phyloP scores from a whole-genome alignment of 2,888 invertebrate genomes.

The Agrochola lota region DNA sequence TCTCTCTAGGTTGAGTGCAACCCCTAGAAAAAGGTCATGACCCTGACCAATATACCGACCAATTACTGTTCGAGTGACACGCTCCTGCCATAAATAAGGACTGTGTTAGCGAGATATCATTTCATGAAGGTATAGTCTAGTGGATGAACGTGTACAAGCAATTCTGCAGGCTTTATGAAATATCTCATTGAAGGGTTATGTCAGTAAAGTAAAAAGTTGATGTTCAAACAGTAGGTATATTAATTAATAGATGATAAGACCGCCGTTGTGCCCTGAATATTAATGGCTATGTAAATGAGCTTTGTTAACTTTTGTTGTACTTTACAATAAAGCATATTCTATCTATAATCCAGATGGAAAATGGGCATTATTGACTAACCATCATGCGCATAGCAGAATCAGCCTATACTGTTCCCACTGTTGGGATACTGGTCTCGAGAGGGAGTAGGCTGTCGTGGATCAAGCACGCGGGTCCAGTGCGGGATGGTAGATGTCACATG shows the following conservation, averaged over 20 bases:
- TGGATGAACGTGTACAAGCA: too few species aligned
- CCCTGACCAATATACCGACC: constrained; percentile 53
- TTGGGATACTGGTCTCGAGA: too few species aligned
- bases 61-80: constrained; percentile 15
- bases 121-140: constrained; percentile 1
- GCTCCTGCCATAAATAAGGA: constrained; percentile 8
- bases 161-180: background rate
- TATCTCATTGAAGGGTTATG: background rate
- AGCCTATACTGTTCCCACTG: too few species aligned
- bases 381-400: too few species aligned
- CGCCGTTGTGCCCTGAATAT: background rate
- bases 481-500: too few species aligned
- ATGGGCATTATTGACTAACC: too few species aligned
- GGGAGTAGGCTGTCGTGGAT: too few species aligned
- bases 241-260: background rate
- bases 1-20: constrained; percentile 12
- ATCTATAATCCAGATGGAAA: background rate
- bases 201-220: background rate
- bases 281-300: background rate
- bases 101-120: constrained; percentile 17
- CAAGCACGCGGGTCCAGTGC: too few species aligned
- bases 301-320: background rate
- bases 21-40: constrained; percentile 22
- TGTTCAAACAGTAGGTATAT: background rate
- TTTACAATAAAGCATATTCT: too few species aligned